phyloP scores from a whole-genome alignment of 2,797 vertebrate genomes.

The Dicrostonyx torquatus region DNA sequence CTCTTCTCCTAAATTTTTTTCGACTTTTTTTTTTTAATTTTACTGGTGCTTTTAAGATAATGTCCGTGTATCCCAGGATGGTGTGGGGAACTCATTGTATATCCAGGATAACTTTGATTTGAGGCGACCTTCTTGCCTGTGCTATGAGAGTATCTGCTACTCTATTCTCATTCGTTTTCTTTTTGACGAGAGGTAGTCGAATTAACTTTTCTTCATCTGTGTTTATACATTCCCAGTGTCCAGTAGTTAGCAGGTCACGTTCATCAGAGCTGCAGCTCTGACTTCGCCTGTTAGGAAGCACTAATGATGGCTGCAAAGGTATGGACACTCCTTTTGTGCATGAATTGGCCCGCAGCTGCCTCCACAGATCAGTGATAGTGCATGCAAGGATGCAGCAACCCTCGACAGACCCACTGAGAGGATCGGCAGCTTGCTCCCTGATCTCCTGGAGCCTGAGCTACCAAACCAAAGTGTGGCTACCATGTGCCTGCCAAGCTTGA shows the following conservation, averaged over 20 bases:
- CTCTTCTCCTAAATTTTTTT: not conserved
- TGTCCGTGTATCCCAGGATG: not conserved
- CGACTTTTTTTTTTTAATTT: not conserved
- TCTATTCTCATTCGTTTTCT: not conserved
- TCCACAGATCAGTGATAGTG: not conserved
- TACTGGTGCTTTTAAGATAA: not conserved
- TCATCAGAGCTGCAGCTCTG: not conserved
- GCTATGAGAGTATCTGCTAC: not conserved
- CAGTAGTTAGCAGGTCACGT: not conserved
- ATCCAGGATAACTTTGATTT: not conserved
- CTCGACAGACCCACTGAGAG: not conserved
- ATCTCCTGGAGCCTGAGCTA: not conserved
- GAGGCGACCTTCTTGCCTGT: not conserved
- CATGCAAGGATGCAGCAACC: not conserved
- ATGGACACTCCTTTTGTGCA: not conserved
- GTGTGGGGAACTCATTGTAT: not conserved
- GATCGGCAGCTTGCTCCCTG: not conserved
- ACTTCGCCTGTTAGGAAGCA: not conserved
- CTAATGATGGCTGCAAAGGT: not conserved
- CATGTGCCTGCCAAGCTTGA: not conserved
- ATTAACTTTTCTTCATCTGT: not conserved
- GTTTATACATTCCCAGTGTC: not conserved
- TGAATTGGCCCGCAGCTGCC: not conserved
- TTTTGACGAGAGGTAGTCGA: not conserved
- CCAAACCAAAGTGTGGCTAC: not conserved